These are phyloP conservation scores for Pterocles gutturalis DNA, from an alignment of 2,113 vertebrate species.

Conservation along the genomic window DNA sequence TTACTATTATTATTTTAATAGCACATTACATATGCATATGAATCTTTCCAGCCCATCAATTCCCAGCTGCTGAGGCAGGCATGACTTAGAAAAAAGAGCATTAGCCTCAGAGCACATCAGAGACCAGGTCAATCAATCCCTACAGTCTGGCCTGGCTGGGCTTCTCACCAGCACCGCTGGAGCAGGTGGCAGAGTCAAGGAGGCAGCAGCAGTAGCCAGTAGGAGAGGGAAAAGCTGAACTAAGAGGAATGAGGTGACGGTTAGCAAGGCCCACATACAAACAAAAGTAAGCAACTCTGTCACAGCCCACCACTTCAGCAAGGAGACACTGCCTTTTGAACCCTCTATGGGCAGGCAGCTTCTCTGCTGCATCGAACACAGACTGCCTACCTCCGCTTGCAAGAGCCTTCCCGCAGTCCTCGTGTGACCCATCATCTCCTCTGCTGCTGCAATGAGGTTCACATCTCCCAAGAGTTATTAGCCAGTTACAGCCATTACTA, in stretches of 20 bases:
- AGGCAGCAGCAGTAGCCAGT: neutral
- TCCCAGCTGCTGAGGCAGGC: neutral
- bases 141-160: neutral
- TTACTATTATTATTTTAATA: constrained; percentile 6
- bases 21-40: neutral
- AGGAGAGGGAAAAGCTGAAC: neutral
- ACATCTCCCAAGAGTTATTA: neutral
- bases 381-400: neutral
- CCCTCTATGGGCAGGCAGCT: neutral
- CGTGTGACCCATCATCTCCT: neutral
- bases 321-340: neutral
- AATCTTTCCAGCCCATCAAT: neutral
- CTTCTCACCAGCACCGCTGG: neutral
- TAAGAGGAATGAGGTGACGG: neutral
- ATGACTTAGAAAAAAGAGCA: neutral
- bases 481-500: neutral
- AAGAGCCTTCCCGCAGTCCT: neutral
- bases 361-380: neutral
- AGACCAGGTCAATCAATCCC: neutral
- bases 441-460: neutral
- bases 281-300: neutral
- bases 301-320: neutral
- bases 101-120: neutral
- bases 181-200: neutral
- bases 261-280: neutral